Conservation (phyloP, 2,113 vertebrate genomes). For the Mesitornis unicolor region DNA sequence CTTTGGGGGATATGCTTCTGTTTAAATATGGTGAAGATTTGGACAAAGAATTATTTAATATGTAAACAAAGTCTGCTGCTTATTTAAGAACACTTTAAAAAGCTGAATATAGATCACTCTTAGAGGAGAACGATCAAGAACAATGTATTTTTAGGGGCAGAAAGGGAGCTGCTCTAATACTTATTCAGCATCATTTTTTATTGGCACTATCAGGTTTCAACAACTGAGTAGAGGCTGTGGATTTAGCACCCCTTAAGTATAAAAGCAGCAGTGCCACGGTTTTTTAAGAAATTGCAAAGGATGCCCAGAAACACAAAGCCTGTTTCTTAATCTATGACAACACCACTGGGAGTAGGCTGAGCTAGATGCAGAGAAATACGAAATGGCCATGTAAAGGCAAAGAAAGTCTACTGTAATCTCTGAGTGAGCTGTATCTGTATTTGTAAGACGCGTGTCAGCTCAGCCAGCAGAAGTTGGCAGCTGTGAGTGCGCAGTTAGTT, state of each 20-base stretch:
- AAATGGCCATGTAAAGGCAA: slow-evolving; percentile 39
- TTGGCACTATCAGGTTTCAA: background rate
- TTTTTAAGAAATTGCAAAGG: background rate
- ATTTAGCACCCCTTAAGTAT: background rate
- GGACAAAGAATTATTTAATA: background rate
- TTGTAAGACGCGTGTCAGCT: background rate
- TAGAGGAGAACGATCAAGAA: background rate
- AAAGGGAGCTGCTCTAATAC: background rate
- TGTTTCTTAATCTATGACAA: background rate
- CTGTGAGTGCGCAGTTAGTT: background rate
- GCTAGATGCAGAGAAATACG: background rate
- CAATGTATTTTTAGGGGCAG: background rate
- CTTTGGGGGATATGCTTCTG: background rate
- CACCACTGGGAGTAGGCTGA: background rate
- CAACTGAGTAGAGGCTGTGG: background rate
- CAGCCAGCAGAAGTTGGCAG: slow-evolving; percentile 24
- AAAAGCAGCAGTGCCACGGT: background rate
- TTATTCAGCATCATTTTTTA: background rate
- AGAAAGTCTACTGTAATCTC: slow-evolving; percentile 1
- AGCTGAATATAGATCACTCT: background rate
- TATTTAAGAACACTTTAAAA: background rate
- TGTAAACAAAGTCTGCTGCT: background rate
- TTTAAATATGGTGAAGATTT: background rate
- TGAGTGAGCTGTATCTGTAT: background rate
- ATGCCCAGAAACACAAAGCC: background rate